These are phyloP conservation scores for Andrena dorsata DNA, from an alignment of 2,888 invertebrate species.

Conservation along the genomic window DNA sequence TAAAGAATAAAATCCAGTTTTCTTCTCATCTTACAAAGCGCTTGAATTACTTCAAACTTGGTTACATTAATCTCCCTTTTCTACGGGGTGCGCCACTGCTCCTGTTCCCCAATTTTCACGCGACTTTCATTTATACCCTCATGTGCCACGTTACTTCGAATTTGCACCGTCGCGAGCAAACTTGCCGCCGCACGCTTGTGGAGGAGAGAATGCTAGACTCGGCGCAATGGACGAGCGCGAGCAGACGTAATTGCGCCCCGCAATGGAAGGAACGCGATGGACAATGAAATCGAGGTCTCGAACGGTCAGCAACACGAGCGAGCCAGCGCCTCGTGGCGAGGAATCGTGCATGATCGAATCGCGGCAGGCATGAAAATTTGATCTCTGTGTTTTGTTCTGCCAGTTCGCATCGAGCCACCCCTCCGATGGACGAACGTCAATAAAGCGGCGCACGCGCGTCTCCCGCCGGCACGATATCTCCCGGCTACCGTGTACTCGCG, in stretches of 20 bases:
- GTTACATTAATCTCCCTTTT: no score
- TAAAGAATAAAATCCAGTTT: no score
- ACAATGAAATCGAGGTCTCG: conserved; percentile 9
- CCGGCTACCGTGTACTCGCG: conserved; percentile 45
- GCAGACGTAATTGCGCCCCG: background rate
- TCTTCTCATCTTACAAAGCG: no score
- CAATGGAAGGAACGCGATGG: background rate
- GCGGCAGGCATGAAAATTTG: conserved; percentile 72
- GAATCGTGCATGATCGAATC: conserved; percentile 59
- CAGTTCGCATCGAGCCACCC: conserved; percentile 75
- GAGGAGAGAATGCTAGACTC: background rate
- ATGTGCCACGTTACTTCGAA: no score
- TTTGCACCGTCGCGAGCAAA: no score
- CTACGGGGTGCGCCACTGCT: no score
- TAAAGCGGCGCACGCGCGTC: conserved; percentile 81
- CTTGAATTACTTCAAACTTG: no score
- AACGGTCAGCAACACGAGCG: background rate
- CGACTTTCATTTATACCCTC: no score
- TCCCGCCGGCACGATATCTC: conserved; percentile 43
- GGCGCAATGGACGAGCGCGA: background rate
- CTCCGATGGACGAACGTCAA: conserved; percentile 77
- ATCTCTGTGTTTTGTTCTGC: conserved; percentile 77
- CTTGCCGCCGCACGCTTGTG: no score
- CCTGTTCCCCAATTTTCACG: no score
- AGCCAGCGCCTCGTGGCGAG: conserved; percentile 1